phyloP scores from a whole-genome alignment of 1,140 invertebrate species.

The Temnothorax curvispinosus region DNA sequence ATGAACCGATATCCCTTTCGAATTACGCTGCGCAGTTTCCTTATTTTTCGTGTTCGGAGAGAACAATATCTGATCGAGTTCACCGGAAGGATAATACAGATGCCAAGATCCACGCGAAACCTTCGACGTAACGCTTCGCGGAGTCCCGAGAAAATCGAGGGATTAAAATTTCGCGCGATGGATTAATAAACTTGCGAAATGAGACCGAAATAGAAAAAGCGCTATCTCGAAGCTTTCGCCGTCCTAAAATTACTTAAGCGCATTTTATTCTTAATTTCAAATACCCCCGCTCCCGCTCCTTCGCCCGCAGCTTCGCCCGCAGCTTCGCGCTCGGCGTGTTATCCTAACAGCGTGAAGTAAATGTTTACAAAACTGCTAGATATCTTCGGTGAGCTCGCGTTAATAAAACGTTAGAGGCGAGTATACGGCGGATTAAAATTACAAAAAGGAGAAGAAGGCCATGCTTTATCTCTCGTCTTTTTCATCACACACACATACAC shows the following conservation, averaged over 20 bases:
- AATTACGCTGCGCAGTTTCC: neutral
- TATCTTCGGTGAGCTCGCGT: conserved; percentile 28
- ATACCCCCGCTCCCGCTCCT: neutral
- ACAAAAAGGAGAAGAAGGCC: conserved; percentile 51
- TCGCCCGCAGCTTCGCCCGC: conserved; percentile 2
- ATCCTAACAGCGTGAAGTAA: conserved; percentile 15
- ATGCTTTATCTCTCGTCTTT: conserved; percentile 10
- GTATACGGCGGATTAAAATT: conserved; percentile 20
- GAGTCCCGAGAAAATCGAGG: neutral
- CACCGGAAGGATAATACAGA: neutral
- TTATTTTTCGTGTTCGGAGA: neutral
- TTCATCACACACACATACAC: neutral
- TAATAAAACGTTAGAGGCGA: conserved; percentile 40
- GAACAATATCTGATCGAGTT: neutral
- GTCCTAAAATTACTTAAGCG: neutral
- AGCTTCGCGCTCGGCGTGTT: conserved; percentile 7
- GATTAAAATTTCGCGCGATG: neutral
- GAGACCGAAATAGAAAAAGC: conserved; percentile 7
- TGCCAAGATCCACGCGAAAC: no score
- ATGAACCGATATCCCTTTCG: neutral
- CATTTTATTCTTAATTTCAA: conserved; percentile 20
- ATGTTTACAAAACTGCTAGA: conserved; percentile 30
- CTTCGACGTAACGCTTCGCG: neutral
- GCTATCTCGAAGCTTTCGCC: neutral
- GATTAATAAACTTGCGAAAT: neutral